These are phyloP conservation scores for Habrosyne pyritoides DNA, from an alignment of 2,888 invertebrate genomes.

Conservation along the genomic window DNA sequence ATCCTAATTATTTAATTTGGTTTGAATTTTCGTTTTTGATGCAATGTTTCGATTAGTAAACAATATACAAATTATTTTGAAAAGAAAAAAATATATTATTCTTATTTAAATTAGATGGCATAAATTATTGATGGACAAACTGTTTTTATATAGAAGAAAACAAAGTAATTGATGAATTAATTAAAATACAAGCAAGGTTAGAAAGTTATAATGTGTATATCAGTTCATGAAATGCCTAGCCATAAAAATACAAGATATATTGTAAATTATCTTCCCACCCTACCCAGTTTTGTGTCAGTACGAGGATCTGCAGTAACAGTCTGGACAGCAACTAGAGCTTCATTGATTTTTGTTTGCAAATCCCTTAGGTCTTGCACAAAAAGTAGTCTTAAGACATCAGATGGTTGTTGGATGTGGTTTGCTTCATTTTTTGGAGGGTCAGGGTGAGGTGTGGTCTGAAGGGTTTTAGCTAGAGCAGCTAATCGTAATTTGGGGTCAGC, in stretches of 20 bases:
- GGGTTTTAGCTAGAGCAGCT: conserved; percentile 87
- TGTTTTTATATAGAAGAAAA: neutral
- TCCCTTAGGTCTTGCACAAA: conserved; percentile 93
- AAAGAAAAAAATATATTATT: too few species aligned
- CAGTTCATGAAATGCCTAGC: neutral
- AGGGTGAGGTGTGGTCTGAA: conserved; percentile 93
- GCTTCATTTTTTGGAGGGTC: conserved; percentile 69
- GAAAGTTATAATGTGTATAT: neutral
- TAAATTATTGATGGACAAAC: too few species aligned
- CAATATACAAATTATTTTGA: too few species aligned
- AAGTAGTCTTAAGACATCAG: conserved; percentile 89
- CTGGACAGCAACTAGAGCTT: conserved; percentile 96
- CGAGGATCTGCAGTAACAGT: conserved; percentile 97
- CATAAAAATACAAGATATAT: neutral
- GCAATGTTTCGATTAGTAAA: too few species aligned
- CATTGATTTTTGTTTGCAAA: conserved; percentile 96
- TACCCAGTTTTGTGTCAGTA: conserved; percentile 96
- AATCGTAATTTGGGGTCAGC: conserved; percentile 68
- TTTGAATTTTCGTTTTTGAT: conserved; percentile 8
- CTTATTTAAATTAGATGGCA: too few species aligned
- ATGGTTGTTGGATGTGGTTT: conserved; percentile 66
- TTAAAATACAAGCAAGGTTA: too few species aligned
- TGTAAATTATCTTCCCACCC: conserved; percentile 88
- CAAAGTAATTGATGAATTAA: neutral
- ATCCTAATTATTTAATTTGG: conserved; percentile 21